Evolutionary conservation across 2,888 invertebrate genomes (phyloP).

Genomic region (Sussaba pulchella): DNA sequence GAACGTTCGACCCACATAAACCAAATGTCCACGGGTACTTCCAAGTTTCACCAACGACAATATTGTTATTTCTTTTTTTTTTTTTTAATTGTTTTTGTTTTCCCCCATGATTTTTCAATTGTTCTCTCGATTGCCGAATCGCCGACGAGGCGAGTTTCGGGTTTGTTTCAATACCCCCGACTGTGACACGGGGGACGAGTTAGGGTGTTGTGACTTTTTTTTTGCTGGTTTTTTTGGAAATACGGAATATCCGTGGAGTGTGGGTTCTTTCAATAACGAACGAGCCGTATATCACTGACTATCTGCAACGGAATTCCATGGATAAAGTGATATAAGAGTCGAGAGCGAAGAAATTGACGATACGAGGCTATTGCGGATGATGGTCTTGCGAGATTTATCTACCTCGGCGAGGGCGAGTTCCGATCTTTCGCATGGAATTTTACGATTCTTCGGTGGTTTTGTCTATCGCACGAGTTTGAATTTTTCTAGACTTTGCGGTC

Average conservation of each 20-base stretch:
- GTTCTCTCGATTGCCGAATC: neutral
- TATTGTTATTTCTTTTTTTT: neutral
- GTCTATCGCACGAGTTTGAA: neutral
- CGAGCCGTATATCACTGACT: neutral
- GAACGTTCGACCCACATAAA: slow-evolving; percentile 19
- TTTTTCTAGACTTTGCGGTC: neutral
- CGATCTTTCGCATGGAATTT: neutral
- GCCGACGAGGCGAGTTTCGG: neutral
- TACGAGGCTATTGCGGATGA: slow-evolving; percentile 10
- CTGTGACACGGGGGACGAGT: no score
- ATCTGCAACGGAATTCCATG: neutral
- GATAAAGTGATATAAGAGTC: neutral
- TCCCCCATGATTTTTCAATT: neutral
- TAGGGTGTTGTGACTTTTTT: no score
- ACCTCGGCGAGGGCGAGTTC: neutral
- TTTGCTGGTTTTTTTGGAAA: no score
- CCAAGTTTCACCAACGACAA: neutral
- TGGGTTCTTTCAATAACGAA: no score
- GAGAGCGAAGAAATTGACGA: neutral
- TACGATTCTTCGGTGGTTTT: neutral
- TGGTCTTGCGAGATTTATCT: slow-evolving; percentile 20
- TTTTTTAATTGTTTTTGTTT: slow-evolving; percentile 5
- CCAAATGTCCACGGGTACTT: neutral
- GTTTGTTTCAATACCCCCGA: neutral
- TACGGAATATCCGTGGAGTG: no score